Conservation (phyloP, 2,888 invertebrate species). For the Bombylius major region DNA sequence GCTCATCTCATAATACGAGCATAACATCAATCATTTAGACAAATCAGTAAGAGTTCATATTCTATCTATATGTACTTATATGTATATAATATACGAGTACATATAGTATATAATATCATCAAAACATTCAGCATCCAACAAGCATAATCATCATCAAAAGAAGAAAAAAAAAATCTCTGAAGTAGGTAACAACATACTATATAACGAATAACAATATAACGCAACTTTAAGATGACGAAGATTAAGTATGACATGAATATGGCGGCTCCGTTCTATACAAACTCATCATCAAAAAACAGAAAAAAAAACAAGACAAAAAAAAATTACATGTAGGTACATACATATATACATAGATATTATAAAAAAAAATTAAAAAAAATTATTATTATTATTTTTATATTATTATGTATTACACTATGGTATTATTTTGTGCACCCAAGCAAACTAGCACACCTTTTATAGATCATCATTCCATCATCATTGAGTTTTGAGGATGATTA, state of each 20-base stretch:
- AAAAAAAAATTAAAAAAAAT: too few relatives aligned
- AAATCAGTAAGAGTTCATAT: constrained; percentile 8
- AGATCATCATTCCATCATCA: too few relatives aligned
- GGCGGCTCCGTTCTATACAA: background rate
- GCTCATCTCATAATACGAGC: constrained; percentile 15
- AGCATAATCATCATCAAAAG: background rate
- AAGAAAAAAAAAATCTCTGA: constrained; percentile 1
- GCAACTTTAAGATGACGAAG: constrained; percentile 8
- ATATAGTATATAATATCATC: too few relatives aligned
- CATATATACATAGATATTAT: background rate
- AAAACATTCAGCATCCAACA: too few relatives aligned
- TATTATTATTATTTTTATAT: too few relatives aligned
- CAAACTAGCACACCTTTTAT: background rate
- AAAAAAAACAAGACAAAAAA: background rate
- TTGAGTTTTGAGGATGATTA: background rate
- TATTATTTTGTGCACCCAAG: background rate
- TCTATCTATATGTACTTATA: background rate
- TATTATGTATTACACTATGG: too few relatives aligned
- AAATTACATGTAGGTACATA: background rate
- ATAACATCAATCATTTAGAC: constrained; percentile 14
- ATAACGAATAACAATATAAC: background rate
- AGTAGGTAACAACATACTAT: constrained; percentile 12
- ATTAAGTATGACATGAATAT: constrained; percentile 17
- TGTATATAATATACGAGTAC: too few relatives aligned
- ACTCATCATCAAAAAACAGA: too few relatives aligned